Percentiles rank a stretch among this genome's conserved stretches.
phyloP scores from a whole-genome alignment of 2,888 invertebrate genomes.

The Eurytoma adleriae region DNA sequence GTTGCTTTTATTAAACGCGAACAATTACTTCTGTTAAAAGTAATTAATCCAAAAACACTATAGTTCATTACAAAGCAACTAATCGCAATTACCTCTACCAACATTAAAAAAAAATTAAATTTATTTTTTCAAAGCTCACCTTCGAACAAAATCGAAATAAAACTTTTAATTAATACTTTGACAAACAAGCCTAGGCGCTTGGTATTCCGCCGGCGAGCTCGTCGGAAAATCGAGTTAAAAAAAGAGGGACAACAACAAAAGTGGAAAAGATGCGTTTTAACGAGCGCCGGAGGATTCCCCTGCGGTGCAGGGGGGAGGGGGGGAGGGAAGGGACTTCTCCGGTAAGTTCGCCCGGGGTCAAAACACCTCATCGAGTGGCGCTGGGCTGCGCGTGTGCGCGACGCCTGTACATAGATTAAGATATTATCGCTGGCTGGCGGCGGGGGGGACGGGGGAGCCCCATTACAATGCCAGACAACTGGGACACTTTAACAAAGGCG shows the following conservation, averaged over 20 bases:
- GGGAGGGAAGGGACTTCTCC: slow-evolving; percentile 26
- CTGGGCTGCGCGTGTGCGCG: neutral
- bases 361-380: slow-evolving; percentile 13
- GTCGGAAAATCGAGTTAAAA: too few species aligned
- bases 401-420: slow-evolving; percentile 51
- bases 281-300: slow-evolving; percentile 1
- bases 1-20: too few species aligned
- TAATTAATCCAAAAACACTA: too few species aligned
- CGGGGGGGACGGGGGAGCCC: slow-evolving; percentile 1
- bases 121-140: neutral
- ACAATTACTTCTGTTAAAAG: too few species aligned
- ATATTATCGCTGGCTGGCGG: slow-evolving; percentile 49
- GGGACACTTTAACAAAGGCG: slow-evolving; percentile 53
- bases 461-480: slow-evolving; percentile 55
- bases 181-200: neutral
- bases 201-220: too few species aligned
- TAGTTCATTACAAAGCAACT: too few species aligned
- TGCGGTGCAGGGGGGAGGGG: too few species aligned
- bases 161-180: neutral
- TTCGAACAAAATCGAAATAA: neutral
- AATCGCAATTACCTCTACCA: too few species aligned
- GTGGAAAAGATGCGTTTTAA: neutral
- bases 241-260: too few species aligned
- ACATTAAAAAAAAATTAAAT: neutral
- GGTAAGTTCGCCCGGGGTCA: slow-evolving; percentile 26